phyloP scores from a whole-genome alignment of 2,797 vertebrate genomes.

The Sebastes paucispinis region DNA sequence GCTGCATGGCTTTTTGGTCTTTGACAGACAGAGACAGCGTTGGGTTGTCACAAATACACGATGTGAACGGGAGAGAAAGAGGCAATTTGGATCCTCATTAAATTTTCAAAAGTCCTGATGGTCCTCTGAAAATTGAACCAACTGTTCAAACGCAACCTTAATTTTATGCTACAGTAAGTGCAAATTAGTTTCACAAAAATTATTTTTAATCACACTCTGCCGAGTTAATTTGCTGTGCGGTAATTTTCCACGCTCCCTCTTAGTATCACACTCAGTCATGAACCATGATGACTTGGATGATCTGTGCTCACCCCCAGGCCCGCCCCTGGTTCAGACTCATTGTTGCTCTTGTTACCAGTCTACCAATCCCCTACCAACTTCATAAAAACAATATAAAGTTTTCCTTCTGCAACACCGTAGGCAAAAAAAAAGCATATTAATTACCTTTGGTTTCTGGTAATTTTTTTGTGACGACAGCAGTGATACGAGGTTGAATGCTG shows the following conservation, averaged over 20 bases:
- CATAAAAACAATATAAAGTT: not conserved
- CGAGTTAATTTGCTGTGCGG: conserved; percentile 79
- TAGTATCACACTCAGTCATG: conserved; percentile 64
- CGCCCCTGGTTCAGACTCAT: not conserved
- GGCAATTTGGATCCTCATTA: conserved; percentile 82
- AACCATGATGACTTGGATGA: conserved; percentile 64
- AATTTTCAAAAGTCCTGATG: conserved; percentile 82
- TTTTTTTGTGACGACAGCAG: conserved; percentile 51
- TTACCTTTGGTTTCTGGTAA: conserved; percentile 40
- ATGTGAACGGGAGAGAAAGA: conserved; percentile 65
- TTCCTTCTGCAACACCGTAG: not conserved
- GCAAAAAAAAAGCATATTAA: conserved; percentile 15
- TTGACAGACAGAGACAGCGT: conserved; percentile 37
- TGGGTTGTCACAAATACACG: conserved; percentile 57
- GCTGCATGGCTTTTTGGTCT: conserved; percentile 35
- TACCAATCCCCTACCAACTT: not conserved
- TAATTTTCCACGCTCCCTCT: conserved; percentile 71
- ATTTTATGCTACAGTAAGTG: conserved; percentile 86
- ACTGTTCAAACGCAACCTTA: conserved; percentile 81
- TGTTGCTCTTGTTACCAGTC: conserved; percentile 2
- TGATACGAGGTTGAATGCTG: conserved; percentile 45
- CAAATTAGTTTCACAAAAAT: conserved; percentile 84
- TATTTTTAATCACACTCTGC: conserved; percentile 81
- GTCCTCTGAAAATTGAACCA: conserved; percentile 80
- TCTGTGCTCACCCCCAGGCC: conserved; percentile 39